Percentiles rank a stretch among this genome's conserved stretches.
These are phyloP conservation scores for Oscheius sp. DNA, from an alignment of 2,888 invertebrate genomes.

Conservation along the genomic window DNA sequence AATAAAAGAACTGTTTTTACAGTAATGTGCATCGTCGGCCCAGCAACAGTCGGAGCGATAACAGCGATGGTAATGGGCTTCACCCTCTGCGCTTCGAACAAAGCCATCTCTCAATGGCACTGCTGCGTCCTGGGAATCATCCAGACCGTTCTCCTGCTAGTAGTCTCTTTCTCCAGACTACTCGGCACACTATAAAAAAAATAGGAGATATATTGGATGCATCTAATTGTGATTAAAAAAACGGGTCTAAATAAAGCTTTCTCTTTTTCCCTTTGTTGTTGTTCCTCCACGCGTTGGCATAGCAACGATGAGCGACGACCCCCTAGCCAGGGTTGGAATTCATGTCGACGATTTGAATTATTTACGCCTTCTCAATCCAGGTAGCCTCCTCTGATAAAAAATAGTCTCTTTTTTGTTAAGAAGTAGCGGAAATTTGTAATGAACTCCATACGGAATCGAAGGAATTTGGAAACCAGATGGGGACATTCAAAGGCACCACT, in stretches of 20 bases:
- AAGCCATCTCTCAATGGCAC: conserved; percentile 54
- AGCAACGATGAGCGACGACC: conserved; percentile 21
- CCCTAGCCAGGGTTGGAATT: conserved; percentile 17
- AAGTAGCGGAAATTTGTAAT: conserved; percentile 24
- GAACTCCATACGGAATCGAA: conserved; percentile 30
- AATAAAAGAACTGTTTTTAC: conserved; percentile 14
- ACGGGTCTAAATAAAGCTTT: neutral
- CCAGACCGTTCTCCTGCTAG: conserved; percentile 55
- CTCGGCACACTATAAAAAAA: conserved; percentile 62
- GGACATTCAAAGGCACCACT: conserved; percentile 21
- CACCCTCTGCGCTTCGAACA: conserved; percentile 43
- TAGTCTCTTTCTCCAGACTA: conserved; percentile 55
- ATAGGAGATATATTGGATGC: too few species aligned
- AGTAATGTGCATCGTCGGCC: conserved; percentile 52
- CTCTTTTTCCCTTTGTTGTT: neutral
- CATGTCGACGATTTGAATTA: conserved; percentile 31
- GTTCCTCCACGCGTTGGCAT: conserved; percentile 7
- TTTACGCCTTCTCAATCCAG: conserved; percentile 27
- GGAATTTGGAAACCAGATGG: conserved; percentile 20
- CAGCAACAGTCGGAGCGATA: conserved; percentile 45
- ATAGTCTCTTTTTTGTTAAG: neutral
- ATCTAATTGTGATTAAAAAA: neutral
- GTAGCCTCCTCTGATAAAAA: neutral
- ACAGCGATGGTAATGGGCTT: conserved; percentile 51
- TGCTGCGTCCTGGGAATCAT: conserved; percentile 58